A percentile compares a stretch with the other conserved stretches of the same genome.
phyloP scores from a whole-genome alignment of 2,888 invertebrate genomes.

The Volucella zonaria region DNA sequence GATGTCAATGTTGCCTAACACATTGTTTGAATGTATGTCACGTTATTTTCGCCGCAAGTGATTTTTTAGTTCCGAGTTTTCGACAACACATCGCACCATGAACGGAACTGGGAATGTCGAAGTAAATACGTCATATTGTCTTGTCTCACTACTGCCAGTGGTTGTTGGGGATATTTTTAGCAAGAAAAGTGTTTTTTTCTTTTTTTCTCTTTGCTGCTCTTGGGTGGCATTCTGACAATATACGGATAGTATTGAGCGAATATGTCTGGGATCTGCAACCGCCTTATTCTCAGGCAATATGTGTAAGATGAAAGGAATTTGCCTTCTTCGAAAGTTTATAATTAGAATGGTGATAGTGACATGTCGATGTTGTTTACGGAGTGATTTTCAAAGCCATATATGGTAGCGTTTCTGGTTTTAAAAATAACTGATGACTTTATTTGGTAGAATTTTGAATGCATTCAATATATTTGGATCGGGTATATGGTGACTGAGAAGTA shows the following conservation, averaged over 20 bases:
- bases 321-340: constrained; percentile 23
- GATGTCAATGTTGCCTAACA: constrained; percentile 16
- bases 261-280: not conserved
- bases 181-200: not conserved
- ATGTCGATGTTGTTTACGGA: constrained; percentile 1
- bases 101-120: constrained; percentile 38
- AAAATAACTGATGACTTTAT: constrained; percentile 23
- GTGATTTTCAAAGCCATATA: constrained; percentile 24
- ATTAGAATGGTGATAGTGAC: constrained; percentile 38
- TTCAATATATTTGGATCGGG: not conserved
- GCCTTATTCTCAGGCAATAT: constrained; percentile 26
- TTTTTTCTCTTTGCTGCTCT: not conserved
- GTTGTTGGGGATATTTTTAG: constrained; percentile 63
- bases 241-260: not conserved
- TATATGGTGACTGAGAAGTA: too few species aligned
- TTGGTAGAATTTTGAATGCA: not conserved
- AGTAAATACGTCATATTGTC: constrained; percentile 52
- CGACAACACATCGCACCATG: constrained; percentile 38
- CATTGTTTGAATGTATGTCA: constrained; percentile 13
- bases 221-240: constrained; percentile 22
- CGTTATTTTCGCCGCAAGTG: constrained; percentile 21
- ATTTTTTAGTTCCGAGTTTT: constrained; percentile 38
- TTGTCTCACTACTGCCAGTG: constrained; percentile 38
- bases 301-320: constrained; percentile 56
- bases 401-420: constrained; percentile 22